These are phyloP conservation scores for Zaprionus nigranus DNA, from an alignment of 1,140 invertebrate species.

Conservation along the genomic window DNA sequence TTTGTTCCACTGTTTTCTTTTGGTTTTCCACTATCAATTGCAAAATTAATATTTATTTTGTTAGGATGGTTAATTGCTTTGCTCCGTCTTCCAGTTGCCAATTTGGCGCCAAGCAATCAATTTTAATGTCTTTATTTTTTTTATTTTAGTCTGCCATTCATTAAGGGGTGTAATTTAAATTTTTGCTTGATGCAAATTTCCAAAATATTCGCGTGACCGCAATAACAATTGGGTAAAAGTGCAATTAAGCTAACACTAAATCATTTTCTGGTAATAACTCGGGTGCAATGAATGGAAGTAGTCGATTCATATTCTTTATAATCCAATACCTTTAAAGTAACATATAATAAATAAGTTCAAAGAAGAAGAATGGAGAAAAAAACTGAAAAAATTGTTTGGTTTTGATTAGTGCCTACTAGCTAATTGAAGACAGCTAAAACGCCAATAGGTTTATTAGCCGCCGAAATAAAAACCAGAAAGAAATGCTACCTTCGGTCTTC, in stretches of 20 bases:
- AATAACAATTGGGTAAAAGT: constrained; percentile 52
- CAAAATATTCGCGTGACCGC: constrained; percentile 5
- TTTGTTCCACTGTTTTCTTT: constrained; percentile 27
- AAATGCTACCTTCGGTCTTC: too few species aligned
- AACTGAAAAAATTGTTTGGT: background rate
- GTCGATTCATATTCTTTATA: background rate
- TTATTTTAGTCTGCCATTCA: constrained; percentile 7
- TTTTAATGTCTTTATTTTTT: constrained; percentile 15
- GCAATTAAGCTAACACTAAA: constrained; percentile 48
- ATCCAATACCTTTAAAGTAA: too few species aligned
- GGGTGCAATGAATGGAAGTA: constrained; percentile 23
- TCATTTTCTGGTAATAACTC: background rate
- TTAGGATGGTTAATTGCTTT: constrained; percentile 43
- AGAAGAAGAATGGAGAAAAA: background rate
- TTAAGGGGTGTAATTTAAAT: constrained; percentile 66
- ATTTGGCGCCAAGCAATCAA: constrained; percentile 4
- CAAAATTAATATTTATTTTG: constrained; percentile 37
- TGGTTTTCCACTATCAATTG: constrained; percentile 32
- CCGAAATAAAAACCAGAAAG: too few species aligned
- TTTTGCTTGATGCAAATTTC: constrained; percentile 62
- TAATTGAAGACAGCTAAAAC: background rate
- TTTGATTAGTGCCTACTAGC: background rate
- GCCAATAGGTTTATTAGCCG: background rate
- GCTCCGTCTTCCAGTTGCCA: constrained; percentile 43
- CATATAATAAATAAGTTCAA: background rate